Base-by-base conservation (phyloP, 2,113 vertebrate genomes). In the Spilogale gracilis region DNA sequence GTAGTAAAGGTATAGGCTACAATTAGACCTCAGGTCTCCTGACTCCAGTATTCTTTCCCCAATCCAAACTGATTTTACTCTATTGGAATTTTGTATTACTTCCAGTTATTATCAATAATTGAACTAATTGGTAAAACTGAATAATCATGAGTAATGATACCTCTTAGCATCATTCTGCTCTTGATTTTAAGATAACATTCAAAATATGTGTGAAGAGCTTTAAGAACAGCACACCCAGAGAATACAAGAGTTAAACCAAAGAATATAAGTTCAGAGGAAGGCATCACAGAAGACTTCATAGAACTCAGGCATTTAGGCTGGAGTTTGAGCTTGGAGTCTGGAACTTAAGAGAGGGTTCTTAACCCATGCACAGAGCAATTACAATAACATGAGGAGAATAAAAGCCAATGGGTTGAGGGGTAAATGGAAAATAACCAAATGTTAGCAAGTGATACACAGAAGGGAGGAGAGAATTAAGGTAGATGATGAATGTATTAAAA, bases 401-500 rank as follows among this genome's bases (percentile, higher is more conserved):
- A 96, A 96, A 93, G 27, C 12, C 52, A 83, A 0, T 63, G 27
- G 32, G 50, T 71, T 94, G 38, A 85, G 65, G 30, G 27, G 17
- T 96, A 20, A 95, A 8, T 76, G 27, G 48, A 38, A 96, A 97
- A 61, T 95, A 82, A 95, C 73, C 48, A 86, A 67, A 74, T 95
- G 43, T 91, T 93, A 84, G 27, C 20, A 97, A 90, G 30, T 90
- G 11, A 63, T 91, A 63, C 10, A 61, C 87, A 54, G 86, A 97
- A 89, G 56, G 38, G 95, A 92, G 11, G 58, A 94, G 20, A 93
- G 16, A 96, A 83, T 50, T 80, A 82, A 93, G 6, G 2, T 84
- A 71, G 5, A 81, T 13, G 16, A 43, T 67, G 38, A 94, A 80
- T 92, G 8, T 45, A 74, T 92, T 83, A 89, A 82, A 94, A 82